Evolutionary conservation across 1,140 invertebrate genomes (phyloP), one percentile per base, ranked within the genome.

Genomic region (Hirudo medicinalis): DNA sequence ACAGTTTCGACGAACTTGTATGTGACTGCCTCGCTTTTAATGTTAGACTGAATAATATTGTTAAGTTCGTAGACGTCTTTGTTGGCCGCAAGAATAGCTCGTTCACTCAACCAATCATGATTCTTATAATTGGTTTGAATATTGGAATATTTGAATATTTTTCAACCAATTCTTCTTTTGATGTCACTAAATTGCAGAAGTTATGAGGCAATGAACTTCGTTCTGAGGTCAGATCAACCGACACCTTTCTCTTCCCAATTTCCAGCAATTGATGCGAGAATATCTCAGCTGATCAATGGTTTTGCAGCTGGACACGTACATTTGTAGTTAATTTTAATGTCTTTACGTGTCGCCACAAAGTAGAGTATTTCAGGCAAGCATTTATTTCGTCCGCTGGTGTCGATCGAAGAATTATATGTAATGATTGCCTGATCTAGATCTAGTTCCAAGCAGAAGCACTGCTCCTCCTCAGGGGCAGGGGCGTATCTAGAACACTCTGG

Each of bases 401-500:
- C 73, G 76, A 79, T 76, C 78, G 75, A 60, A 75, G 72, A 29
- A 84, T 80, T 8, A 85, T 79, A 4, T 83, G 82, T 29, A 85
- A 73, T n/a, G 77, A 84, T 77, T 86, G 82, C 67, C 82, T 72
- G 76, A 36, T n/a, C n/a, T n/a, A n/a, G n/a, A n/a, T n/a, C n/a
- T n/a, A n/a, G n/a, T n/a, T n/a, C n/a, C n/a, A n/a, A n/a, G n/a
- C n/a, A n/a, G n/a, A n/a, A n/a, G n/a, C n/a, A n/a, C n/a, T n/a
- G n/a, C n/a, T n/a, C n/a, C n/a, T n/a, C n/a, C n/a, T n/a, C n/a
- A n/a, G n/a, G n/a, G n/a, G n/a, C n/a, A n/a, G n/a, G n/a, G n/a
- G n/a, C n/a, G n/a, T n/a, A n/a, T n/a, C n/a, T n/a, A n/a, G n/a
- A n/a, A n/a, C n/a, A n/a, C n/a, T n/a, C n/a, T n/a, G n/a, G n/a